Evolutionary conservation across 2,888 invertebrate genomes (phyloP).

Genomic region (Pachliopta kotzebuea): DNA sequence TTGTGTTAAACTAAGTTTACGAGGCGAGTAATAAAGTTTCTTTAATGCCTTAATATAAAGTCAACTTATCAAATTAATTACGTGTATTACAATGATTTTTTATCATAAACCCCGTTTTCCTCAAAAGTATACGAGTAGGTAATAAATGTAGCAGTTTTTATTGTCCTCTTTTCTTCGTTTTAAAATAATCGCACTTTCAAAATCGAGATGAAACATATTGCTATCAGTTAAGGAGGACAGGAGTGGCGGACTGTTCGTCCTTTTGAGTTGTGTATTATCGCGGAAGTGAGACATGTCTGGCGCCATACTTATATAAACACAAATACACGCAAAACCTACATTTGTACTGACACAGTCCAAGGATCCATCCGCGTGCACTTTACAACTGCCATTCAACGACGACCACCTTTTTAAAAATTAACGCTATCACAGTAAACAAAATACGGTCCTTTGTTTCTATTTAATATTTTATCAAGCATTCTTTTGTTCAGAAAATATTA

Average conservation of each 20-base stretch:
- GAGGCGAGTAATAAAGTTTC: not conserved
- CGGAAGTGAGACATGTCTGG: slow-evolving; percentile 23
- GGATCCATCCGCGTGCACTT: slow-evolving; percentile 14
- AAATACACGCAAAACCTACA: slow-evolving; percentile 5
- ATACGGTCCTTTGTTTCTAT: slow-evolving; percentile 1
- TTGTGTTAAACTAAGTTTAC: not conserved
- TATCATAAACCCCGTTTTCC: slow-evolving; percentile 18
- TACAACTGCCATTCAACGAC: not conserved
- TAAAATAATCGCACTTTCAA: slow-evolving; percentile 13
- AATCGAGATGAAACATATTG: slow-evolving; percentile 16
- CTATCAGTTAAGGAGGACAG: slow-evolving; percentile 24
- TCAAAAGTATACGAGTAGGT: slow-evolving; percentile 2
- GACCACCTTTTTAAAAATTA: not conserved
- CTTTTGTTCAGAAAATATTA: not conserved
- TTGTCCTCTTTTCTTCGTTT: not conserved
- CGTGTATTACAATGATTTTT: slow-evolving; percentile 4
- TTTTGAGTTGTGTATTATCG: slow-evolving; percentile 25
- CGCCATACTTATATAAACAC: slow-evolving; percentile 23
- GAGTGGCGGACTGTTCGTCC: slow-evolving; percentile 14
- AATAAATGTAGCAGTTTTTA: not conserved
- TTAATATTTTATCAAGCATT: not conserved
- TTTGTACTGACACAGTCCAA: slow-evolving; percentile 13
- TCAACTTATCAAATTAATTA: slow-evolving; percentile 13
- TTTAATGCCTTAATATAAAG: slow-evolving; percentile 1
- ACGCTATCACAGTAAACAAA: not conserved